Evolutionary conservation across 2,113 vertebrate species (phyloP), one percentile per base, ranked within the genome.

Genomic region (Oriolus oriolus): DNA sequence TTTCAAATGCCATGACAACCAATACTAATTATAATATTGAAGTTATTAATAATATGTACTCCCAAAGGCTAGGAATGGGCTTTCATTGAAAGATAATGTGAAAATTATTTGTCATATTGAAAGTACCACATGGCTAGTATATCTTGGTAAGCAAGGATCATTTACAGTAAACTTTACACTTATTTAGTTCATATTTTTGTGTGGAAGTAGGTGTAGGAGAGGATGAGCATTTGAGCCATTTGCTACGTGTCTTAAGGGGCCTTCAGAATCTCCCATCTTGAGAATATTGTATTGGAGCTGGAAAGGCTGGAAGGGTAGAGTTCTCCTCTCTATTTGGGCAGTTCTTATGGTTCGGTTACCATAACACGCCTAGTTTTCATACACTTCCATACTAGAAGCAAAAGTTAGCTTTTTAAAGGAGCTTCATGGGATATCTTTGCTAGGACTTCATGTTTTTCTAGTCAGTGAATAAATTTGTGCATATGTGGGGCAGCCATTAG

Each of bases 1-100:
- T 92, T 82, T 69, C 78, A 83, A 91, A 85, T 88, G 37, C 69
- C 47, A 61, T 83, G 88, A 92, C 80, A 92, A 84, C 88, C 91
- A 74, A n/a, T 90, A 15, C 84, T 74, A 68, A 90, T 90, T 84
- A 33, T 64, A 80, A 84, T 84, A 59, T 20, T 27, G 13, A 83
- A 80, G 60, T 89, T 79, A 71, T 41, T 73, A 61, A 59, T 81
- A 65, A 9, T 90, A 16, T 63, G 11, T 70, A 18, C 18, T 85
- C 22, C 16, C 10, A 90, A 78, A 57, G 47, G 66, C 35, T 74
- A 59, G 35, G 31, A 44, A 56, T 30, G 23, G 39, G 16, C n/a
- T 90, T 90, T 90, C 9, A 18, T 71, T 86, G 79, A 76, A 91
- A 77, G 52, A 45, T 56, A 70, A 71, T 33, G 15, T 54, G 79